These are phyloP conservation scores for Eurypyga helias DNA, from an alignment of 2,113 vertebrate genomes.

Conservation along the genomic window DNA sequence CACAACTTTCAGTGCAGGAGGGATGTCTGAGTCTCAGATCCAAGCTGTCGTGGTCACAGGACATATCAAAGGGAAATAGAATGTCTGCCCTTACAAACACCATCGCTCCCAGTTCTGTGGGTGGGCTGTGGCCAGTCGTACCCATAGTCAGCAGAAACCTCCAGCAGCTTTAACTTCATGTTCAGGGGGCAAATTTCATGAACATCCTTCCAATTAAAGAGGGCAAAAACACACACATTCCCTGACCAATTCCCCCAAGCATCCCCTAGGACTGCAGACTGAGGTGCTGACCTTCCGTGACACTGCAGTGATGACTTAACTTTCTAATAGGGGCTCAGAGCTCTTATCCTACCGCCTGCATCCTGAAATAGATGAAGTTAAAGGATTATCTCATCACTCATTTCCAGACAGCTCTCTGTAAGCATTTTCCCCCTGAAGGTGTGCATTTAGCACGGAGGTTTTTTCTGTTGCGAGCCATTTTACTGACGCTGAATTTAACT, in stretches of 20 bases:
- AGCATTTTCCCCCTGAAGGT: not conserved
- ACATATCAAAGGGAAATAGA: not conserved
- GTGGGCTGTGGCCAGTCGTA: not conserved
- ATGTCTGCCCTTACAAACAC: not conserved
- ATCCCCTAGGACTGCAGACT: not conserved
- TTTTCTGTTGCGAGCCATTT: not conserved
- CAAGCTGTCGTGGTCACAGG: not conserved
- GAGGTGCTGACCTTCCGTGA: constrained; percentile 35
- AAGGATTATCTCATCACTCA: constrained; percentile 65
- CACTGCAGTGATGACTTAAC: constrained; percentile 33
- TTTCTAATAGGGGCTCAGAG: constrained; percentile 39
- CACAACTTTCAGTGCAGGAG: not conserved
- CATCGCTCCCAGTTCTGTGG: not conserved
- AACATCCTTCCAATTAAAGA: not conserved
- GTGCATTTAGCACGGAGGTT: not conserved
- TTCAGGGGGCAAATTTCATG: not conserved
- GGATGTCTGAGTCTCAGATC: not conserved
- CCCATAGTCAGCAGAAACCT: not conserved
- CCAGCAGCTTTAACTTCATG: not conserved
- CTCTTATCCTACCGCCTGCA: constrained; percentile 55
- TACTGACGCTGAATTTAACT: not conserved
- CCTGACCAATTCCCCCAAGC: not conserved
- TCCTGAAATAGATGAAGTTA: constrained; percentile 75
- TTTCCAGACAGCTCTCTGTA: not conserved
- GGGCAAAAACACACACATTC: not conserved